A percentile compares a stretch with the other conserved stretches of the same genome.
Conservation (phyloP, 64 coral and sea anemone genomes). For the Platygyra sinensis region DNA sequence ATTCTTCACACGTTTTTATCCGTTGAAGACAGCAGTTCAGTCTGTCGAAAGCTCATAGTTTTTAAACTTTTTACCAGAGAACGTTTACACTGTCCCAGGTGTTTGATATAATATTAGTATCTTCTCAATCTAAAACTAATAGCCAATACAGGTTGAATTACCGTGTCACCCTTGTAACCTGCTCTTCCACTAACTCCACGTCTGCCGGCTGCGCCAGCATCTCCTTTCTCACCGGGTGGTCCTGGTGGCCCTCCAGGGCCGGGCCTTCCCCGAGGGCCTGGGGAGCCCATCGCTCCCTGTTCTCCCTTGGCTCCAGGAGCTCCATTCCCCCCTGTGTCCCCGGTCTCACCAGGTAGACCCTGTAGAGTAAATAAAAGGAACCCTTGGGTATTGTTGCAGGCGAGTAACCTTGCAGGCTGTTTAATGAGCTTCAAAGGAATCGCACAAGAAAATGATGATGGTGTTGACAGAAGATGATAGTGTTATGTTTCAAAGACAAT, state of each 20-base stretch:
- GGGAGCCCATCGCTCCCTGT: background rate
- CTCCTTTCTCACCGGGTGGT: background rate
- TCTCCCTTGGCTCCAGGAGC: slow-evolving; percentile 2
- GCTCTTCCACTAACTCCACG: background rate
- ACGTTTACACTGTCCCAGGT: too few relatives aligned
- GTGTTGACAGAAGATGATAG: too few relatives aligned
- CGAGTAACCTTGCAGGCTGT: background rate
- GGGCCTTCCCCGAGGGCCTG: background rate
- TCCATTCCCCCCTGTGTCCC: background rate
- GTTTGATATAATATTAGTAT: too few relatives aligned
- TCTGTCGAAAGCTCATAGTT: too few relatives aligned
- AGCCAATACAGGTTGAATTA: background rate
- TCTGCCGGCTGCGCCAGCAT: background rate
- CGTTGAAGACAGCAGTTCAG: too few relatives aligned
- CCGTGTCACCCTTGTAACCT: slow-evolving; percentile 32
- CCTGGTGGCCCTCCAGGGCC: background rate
- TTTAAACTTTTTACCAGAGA: too few relatives aligned
- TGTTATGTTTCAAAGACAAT: too few relatives aligned
- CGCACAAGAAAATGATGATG: too few relatives aligned
- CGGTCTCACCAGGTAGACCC: background rate
- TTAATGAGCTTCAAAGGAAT: background rate
- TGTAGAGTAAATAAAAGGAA: background rate
- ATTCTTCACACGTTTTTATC: too few relatives aligned
- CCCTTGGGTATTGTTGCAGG: background rate
- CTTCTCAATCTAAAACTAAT: too few relatives aligned